Evolutionary conservation across 2,888 invertebrate species (phyloP).

Genomic region (Nymphalis c-album): DNA sequence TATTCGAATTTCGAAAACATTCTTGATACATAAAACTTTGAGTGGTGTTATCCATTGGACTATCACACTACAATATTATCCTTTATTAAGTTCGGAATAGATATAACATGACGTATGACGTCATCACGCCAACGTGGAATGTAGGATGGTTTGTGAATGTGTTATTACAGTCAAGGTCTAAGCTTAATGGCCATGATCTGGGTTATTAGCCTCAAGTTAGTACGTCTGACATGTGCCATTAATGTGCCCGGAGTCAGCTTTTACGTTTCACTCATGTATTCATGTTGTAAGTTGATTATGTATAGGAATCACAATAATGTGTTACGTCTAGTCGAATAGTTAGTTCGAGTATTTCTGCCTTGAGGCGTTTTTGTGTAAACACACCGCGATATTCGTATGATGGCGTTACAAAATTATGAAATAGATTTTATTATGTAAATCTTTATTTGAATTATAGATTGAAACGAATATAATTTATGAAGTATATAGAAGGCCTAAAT

Average conservation of each 20-base stretch:
- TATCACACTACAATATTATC: background rate
- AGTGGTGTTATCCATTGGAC: too few relatives aligned
- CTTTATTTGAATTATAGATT: too few relatives aligned
- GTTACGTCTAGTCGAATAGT: background rate
- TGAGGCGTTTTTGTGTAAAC: background rate
- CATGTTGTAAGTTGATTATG: background rate
- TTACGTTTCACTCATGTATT: slow-evolving; percentile 10
- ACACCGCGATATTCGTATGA: too few relatives aligned
- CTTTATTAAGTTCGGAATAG: background rate
- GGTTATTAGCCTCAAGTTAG: slow-evolving; percentile 32
- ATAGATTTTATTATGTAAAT: too few relatives aligned
- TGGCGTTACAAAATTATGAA: too few relatives aligned
- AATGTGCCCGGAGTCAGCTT: slow-evolving; percentile 27
- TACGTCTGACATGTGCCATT: slow-evolving; percentile 27
- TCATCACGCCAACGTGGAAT: slow-evolving; percentile 3
- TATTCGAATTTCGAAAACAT: too few relatives aligned
- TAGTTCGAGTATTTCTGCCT: background rate
- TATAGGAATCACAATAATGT: background rate
- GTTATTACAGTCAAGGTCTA: slow-evolving; percentile 24
- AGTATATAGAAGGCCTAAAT: too few relatives aligned
- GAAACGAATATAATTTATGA: too few relatives aligned
- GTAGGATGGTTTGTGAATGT: slow-evolving; percentile 17
- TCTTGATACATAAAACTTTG: too few relatives aligned
- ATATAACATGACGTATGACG: background rate
- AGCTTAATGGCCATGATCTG: slow-evolving; percentile 29